phyloP scores from a whole-genome alignment of 1,140 invertebrate genomes.

The Rhyacophila brunnea region DNA sequence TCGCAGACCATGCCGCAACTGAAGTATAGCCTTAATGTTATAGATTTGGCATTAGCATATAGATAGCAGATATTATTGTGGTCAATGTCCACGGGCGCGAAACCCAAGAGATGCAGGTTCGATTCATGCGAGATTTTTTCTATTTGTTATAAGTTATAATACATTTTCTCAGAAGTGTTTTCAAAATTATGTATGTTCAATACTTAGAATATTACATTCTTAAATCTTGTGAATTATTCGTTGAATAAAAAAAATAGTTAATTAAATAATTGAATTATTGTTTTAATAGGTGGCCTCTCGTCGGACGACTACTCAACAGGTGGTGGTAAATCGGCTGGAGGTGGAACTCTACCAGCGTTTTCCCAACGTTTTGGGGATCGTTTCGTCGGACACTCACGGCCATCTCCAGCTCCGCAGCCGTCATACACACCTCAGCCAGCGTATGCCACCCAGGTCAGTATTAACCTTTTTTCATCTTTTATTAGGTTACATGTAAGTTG shows the following conservation, averaged over 20 bases:
- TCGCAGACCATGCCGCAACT: no score
- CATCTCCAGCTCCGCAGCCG: not conserved
- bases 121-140: not conserved
- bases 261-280: no score
- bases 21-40: no score
- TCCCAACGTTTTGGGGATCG: slow-evolving; percentile 27
- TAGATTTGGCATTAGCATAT: not conserved
- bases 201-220: no score
- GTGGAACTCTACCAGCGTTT: slow-evolving; percentile 24
- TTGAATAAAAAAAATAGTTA: no score
- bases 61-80: not conserved
- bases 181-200: no score
- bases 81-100: not conserved
- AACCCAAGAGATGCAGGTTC: no score
- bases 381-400: slow-evolving; percentile 21
- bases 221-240: no score
- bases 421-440: slow-evolving; percentile 12
- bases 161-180: no score
- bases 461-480: no score
- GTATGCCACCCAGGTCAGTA: slow-evolving; percentile 21
- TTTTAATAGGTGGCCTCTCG: slow-evolving; percentile 6
- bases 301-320: slow-evolving; percentile 14
- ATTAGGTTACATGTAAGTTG: no score
- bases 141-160: not conserved
- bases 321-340: not conserved